Evolutionary conservation across 2,797 vertebrate genomes (phyloP).

Genomic region (Platyrinchus mystaceus): DNA sequence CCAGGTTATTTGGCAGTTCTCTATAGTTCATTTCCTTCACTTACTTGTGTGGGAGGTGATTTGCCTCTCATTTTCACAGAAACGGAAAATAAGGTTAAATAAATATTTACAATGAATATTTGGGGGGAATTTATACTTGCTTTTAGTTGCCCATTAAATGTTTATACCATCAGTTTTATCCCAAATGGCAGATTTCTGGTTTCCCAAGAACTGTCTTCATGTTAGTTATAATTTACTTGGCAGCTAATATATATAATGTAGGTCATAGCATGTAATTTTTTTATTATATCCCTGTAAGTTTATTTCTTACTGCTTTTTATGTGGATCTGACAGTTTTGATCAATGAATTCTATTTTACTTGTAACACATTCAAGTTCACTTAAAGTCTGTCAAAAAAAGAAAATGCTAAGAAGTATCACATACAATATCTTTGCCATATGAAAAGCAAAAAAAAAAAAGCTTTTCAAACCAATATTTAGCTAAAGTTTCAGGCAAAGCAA

Average conservation of each 20-base stretch:
- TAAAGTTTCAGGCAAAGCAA: not conserved
- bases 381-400: not conserved
- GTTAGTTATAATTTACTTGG: not conserved
- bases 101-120: not conserved
- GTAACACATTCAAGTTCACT: not conserved
- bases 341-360: not conserved
- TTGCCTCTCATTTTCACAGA: not conserved
- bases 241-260: not conserved
- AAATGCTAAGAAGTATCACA: not conserved
- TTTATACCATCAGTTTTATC: not conserved
- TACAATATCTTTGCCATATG: not conserved
- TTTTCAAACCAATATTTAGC: not conserved
- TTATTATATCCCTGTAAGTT: not conserved
- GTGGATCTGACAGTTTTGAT: not conserved
- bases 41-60: not conserved
- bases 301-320: not conserved
- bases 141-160: not conserved
- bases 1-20: constrained; percentile 19
- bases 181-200: not conserved
- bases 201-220: not conserved
- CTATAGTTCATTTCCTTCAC: not conserved
- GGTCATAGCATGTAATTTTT: not conserved
- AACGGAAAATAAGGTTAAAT: not conserved
- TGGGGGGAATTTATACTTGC: not conserved
- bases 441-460: not conserved